phyloP scores from a whole-genome alignment of 2,888 invertebrate genomes.

The Yponomeuta plumbellus region DNA sequence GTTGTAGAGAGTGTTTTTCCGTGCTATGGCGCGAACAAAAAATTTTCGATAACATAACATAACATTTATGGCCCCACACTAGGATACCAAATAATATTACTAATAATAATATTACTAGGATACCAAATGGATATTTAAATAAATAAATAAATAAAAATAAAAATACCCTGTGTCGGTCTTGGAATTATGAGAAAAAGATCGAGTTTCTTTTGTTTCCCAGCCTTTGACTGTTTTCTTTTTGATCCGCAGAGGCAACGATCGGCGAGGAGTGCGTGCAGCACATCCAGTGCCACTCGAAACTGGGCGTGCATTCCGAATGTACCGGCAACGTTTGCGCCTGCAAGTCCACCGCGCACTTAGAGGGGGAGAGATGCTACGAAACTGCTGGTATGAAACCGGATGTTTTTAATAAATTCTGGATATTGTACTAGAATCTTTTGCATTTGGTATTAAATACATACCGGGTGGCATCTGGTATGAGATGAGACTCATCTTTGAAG shows the following conservation, averaged over 20 bases:
- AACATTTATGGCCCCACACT: too few species aligned
- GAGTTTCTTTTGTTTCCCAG: not conserved
- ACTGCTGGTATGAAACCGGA: slow-evolving; percentile 47
- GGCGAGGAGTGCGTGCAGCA: slow-evolving; percentile 61
- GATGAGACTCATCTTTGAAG: too few species aligned
- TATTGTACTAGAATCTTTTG: not conserved
- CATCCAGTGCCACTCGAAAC: slow-evolving; percentile 66
- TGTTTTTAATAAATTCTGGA: not conserved
- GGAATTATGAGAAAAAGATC: not conserved
- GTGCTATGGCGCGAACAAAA: too few species aligned
- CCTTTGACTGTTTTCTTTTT: not conserved
- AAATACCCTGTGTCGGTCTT: too few species aligned
- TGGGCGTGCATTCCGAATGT: slow-evolving; percentile 65
- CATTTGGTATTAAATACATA: too few species aligned
- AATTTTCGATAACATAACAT: too few species aligned
- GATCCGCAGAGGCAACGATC: slow-evolving; percentile 54
- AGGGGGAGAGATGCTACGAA: slow-evolving; percentile 62
- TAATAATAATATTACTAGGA: too few species aligned
- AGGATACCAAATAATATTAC: too few species aligned
- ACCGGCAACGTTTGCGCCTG: slow-evolving; percentile 50
- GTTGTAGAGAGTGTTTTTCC: too few species aligned
- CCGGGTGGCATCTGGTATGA: too few species aligned
- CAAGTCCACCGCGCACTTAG: slow-evolving; percentile 53
- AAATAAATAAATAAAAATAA: too few species aligned
- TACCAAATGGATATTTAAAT: too few species aligned